These are phyloP conservation scores for Drymodes brunneopygia DNA, from an alignment of 2,113 vertebrate species.

Conservation along the genomic window DNA sequence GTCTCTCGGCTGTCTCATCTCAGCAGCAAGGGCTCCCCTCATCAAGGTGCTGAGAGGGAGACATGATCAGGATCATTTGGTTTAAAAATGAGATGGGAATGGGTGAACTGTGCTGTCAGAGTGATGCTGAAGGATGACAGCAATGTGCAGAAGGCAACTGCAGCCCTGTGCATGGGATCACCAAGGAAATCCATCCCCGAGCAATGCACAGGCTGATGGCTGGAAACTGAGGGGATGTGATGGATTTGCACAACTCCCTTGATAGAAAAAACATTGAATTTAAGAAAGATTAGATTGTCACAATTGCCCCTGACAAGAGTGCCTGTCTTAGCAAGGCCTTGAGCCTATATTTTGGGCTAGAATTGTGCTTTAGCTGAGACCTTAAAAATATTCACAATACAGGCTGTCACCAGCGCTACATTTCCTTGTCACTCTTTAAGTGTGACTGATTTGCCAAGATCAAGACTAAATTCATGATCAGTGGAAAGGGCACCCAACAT, in stretches of 20 bases:
- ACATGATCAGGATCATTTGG: neutral
- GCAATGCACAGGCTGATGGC: neutral
- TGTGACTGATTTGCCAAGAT: slow-evolving; percentile 50
- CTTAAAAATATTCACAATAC: neutral
- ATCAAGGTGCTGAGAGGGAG: no score
- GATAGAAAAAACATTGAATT: neutral
- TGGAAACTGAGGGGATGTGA: neutral
- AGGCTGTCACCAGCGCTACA: neutral
- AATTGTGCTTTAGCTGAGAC: neutral
- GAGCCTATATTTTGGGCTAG: neutral
- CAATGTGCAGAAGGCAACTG: neutral
- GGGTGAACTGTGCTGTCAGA: neutral
- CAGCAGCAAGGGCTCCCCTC: neutral
- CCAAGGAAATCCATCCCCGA: neutral
- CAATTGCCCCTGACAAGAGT: neutral
- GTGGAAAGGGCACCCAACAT: slow-evolving; percentile 19
- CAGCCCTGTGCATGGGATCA: neutral
- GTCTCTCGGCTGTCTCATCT: neutral
- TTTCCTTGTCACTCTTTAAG: slow-evolving; percentile 31
- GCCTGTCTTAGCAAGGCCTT: neutral
- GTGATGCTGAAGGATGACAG: neutral
- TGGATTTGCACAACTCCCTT: neutral
- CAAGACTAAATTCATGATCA: slow-evolving; percentile 31
- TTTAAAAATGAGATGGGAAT: neutral
- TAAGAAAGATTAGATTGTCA: neutral